phyloP scores from a whole-genome alignment of 2,797 vertebrate species.

The Leontocebus nigricollis region DNA sequence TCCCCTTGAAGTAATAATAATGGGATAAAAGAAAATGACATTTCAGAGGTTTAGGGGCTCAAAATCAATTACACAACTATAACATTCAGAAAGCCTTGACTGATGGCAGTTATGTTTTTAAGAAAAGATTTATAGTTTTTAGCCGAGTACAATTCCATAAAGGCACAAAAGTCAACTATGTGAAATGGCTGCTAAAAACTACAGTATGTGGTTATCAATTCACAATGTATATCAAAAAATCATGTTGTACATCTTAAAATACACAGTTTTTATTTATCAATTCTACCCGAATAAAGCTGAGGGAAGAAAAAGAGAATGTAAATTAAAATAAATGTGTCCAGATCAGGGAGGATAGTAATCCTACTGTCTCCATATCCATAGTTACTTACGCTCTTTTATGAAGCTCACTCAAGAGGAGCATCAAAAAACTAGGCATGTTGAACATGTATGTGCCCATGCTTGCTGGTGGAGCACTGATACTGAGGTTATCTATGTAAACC shows the following conservation, averaged over 20 bases:
- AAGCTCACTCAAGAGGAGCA: background rate
- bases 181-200: constrained; percentile 24
- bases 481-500: background rate
- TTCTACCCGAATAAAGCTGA: background rate
- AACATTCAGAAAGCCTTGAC: background rate
- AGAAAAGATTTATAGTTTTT: constrained; percentile 7
- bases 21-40: background rate
- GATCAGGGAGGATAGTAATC: background rate
- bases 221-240: background rate
- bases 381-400: background rate
- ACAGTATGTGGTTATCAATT: background rate
- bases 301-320: background rate
- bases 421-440: background rate
- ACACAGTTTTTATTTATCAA: background rate
- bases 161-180: background rate
- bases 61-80: constrained; percentile 16
- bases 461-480: background rate
- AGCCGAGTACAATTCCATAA: constrained; percentile 19
- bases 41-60: background rate
- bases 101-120: background rate
- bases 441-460: background rate
- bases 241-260: background rate
- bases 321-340: background rate
- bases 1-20: background rate
- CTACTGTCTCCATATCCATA: background rate